These are phyloP conservation scores for Chromobotia macracanthus DNA, from an alignment of 2,797 vertebrate genomes.

Conservation along the genomic window DNA sequence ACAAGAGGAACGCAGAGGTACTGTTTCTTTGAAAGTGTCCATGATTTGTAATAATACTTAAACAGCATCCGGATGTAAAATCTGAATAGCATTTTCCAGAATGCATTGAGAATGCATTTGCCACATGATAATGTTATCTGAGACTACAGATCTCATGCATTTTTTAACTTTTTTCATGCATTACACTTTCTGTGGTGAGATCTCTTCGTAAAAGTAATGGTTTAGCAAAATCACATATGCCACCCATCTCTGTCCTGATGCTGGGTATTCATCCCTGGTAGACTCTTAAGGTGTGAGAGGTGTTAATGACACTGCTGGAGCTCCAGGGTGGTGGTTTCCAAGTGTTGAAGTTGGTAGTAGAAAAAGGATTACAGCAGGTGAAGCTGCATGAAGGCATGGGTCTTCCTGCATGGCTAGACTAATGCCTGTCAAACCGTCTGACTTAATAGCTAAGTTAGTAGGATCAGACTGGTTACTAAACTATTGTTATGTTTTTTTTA, in stretches of 20 bases:
- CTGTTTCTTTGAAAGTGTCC: background rate
- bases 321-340: conserved; percentile 58
- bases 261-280: conserved; percentile 46
- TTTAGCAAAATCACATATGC: background rate
- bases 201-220: background rate
- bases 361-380: conserved; percentile 61
- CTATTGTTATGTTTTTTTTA: background rate
- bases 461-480: background rate
- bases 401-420: conserved; percentile 19
- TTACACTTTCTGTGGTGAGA: background rate
- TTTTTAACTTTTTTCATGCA: no score
- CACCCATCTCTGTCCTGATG: background rate
- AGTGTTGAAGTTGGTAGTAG: conserved; percentile 59
- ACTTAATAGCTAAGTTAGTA: background rate
- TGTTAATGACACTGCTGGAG: conserved; percentile 57
- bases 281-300: conserved; percentile 55
- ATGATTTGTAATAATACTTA: no score
- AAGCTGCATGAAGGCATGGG: conserved; percentile 49
- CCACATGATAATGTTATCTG: no score
- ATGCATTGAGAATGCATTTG: background rate
- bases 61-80: no score
- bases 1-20: conserved; percentile 89
- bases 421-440: conserved; percentile 19
- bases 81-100: background rate
- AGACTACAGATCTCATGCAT: background rate